Evolutionary conservation across 2,113 vertebrate species (phyloP).

Genomic region (Pseudopodoces humilis): DNA sequence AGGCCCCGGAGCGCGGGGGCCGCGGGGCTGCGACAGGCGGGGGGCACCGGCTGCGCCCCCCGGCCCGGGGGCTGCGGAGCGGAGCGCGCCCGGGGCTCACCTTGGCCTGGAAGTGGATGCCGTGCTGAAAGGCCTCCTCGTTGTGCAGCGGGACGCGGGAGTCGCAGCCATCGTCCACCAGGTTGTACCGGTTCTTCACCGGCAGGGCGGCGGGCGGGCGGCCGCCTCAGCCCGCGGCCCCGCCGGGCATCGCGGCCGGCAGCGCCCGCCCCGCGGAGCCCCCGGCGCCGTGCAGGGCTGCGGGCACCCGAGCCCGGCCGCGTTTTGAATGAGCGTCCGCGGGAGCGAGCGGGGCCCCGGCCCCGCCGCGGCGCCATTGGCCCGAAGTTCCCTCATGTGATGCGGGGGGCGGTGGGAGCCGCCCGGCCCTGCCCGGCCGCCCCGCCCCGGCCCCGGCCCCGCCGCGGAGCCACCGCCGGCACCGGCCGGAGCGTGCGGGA

Average conservation of each 20-base stretch:
- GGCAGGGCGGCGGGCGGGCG: slow-evolving; percentile 73
- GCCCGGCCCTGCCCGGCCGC: background rate
- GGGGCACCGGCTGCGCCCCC: background rate
- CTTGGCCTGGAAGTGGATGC: slow-evolving; percentile 91
- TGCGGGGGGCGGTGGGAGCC: background rate
- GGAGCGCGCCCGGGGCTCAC: slow-evolving; percentile 66
- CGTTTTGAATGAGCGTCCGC: slow-evolving; percentile 28
- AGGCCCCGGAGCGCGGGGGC: background rate
- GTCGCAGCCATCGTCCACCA: slow-evolving; percentile 90
- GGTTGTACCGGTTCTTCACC: slow-evolving; percentile 88
- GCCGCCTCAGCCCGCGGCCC: background rate
- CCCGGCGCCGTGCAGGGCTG: background rate
- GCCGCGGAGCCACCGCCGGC: background rate
- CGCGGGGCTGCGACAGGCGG: background rate
- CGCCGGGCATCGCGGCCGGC: background rate
- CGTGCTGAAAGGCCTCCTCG: slow-evolving; percentile 90
- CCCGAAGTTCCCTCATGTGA: slow-evolving; percentile 51
- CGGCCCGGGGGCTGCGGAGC: background rate
- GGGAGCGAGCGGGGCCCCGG: background rate
- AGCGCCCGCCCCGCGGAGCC: background rate
- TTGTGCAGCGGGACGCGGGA: slow-evolving; percentile 88
- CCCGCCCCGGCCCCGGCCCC: background rate
- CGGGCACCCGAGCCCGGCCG: background rate
- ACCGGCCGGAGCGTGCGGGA: accelerated
- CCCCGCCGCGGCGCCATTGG: slow-evolving; percentile 43